These are phyloP conservation scores for Platyura marginata DNA, from an alignment of 1,140 invertebrate genomes.

Conservation along the genomic window DNA sequence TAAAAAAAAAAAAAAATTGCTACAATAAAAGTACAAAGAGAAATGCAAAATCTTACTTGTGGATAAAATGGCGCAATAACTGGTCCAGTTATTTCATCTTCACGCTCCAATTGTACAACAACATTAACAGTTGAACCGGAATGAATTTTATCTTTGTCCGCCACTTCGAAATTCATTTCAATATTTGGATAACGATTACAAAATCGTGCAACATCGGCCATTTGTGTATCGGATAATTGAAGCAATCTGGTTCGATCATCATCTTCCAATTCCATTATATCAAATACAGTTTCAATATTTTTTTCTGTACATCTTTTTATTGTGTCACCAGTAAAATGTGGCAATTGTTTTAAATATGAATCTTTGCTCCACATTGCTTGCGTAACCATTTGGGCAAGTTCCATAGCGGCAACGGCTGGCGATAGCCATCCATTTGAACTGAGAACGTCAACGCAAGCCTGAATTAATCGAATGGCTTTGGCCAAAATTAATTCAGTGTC, in stretches of 20 bases:
- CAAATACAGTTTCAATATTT: slow-evolving; percentile 90
- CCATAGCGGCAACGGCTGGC: slow-evolving; percentile 97
- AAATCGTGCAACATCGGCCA: slow-evolving; percentile 94
- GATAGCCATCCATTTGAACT: slow-evolving; percentile 96
- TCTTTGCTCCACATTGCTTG: slow-evolving; percentile 99
- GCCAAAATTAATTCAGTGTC: slow-evolving; percentile 85
- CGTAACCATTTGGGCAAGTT: slow-evolving; percentile 97
- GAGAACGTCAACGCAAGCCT: slow-evolving; percentile 97
- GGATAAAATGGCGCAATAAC: slow-evolving; percentile 98
- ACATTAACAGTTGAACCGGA: slow-evolving; percentile 73
- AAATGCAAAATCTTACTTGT: slow-evolving; percentile 34
- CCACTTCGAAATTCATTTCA: slow-evolving; percentile 85
- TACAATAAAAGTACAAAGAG: slow-evolving; percentile 1
- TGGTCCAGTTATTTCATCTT: slow-evolving; percentile 90
- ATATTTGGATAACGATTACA: slow-evolving; percentile 99
- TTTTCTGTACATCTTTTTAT: slow-evolving; percentile 84
- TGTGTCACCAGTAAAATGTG: slow-evolving; percentile 82
- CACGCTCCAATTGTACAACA: slow-evolving; percentile 82
- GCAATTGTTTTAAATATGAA: slow-evolving; percentile 91
- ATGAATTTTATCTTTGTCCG: slow-evolving; percentile 59
- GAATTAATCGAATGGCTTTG: slow-evolving; percentile 80
- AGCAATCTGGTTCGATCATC: slow-evolving; percentile 74
- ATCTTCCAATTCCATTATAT: slow-evolving; percentile 97
- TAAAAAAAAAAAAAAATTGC: slow-evolving; percentile 13
- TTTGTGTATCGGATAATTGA: slow-evolving; percentile 66